Base-by-base conservation (phyloP, 2,113 vertebrate species). In the Colossoma macropomum region DNA sequence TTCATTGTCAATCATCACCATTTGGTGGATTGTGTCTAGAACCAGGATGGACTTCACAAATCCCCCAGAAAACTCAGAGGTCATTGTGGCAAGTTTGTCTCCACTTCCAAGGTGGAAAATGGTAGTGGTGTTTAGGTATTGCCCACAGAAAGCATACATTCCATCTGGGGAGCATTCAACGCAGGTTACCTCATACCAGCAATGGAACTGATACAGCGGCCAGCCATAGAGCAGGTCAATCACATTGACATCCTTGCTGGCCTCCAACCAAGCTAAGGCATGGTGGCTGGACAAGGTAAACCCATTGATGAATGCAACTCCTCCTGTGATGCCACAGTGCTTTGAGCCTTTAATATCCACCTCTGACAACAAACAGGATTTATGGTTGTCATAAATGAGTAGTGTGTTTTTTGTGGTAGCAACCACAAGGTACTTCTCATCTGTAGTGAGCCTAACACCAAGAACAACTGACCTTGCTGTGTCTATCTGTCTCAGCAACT, bases 101-200 rank as follows among this genome's bases (percentile, higher is more conserved):
- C 98, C 98, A 1, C 96, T 99, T 81, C 97, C 96, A 72, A 99
- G 92, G 84, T 98, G 96, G 89, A 99, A 99, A 89, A 99, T 94
- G 69, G 97, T 96, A 0, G 97, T 88, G 0, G 96, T 99, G 89
- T 99, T 99, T 84, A 99, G 95, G 88, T 97, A 98, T 90, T 99
- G 98, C 5, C 98, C 98, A 2, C 98, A 99, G 91, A 99, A 99
- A 1, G 97, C 98, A 68, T 99, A 97, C 82, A 95, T 90, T 69
- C 98, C 98, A 2, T 99, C 98, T 68, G 96, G 95, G 27, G 98
- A 99, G 87, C 97, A 99, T 89, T 97, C 97, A 84, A 99, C 96
- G 68, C 97, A 99, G 8, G 98, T 99, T 77, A 99, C 97, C 90
- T 99, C 98, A 0, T 99, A 99, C 98, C 98, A 99, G 91, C 98